phyloP scores from a whole-genome alignment of 2,797 vertebrate species.

The Adrianichthys oophorus region DNA sequence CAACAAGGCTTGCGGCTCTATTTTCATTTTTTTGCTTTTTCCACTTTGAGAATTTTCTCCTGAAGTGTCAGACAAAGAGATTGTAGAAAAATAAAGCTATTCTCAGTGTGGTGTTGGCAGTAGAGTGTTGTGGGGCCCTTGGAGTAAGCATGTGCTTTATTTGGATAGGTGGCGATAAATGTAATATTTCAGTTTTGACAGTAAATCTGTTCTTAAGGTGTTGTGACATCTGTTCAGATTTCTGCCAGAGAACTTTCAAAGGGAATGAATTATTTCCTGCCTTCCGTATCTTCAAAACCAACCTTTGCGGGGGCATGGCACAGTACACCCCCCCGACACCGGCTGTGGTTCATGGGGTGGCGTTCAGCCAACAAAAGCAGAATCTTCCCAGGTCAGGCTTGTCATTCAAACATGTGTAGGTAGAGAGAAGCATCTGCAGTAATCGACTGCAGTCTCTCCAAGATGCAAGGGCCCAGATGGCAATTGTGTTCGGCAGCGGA shows the following conservation, averaged over 20 bases:
- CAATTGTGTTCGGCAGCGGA: slow-evolving; percentile 26
- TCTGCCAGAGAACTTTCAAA: slow-evolving; percentile 62
- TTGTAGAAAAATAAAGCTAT: slow-evolving; percentile 39
- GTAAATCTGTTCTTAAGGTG: slow-evolving; percentile 66
- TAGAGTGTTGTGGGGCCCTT: neutral
- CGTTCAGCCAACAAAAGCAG: slow-evolving; percentile 59
- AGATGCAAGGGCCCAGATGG: slow-evolving; percentile 52
- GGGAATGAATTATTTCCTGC: slow-evolving; percentile 58
- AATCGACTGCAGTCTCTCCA: slow-evolving; percentile 3
- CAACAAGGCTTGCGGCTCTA: too few relatives aligned
- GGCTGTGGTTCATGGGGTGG: slow-evolving; percentile 53
- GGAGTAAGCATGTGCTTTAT: slow-evolving; percentile 40
- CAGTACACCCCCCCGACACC: slow-evolving; percentile 12
- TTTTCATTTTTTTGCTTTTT: too few relatives aligned
- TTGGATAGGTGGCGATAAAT: slow-evolving; percentile 56
- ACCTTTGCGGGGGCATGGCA: slow-evolving; percentile 58
- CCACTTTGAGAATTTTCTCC: too few relatives aligned
- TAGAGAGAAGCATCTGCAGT: slow-evolving; percentile 45
- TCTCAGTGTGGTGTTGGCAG: slow-evolving; percentile 26
- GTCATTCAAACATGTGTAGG: slow-evolving; percentile 43
- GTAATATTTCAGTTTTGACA: slow-evolving; percentile 65
- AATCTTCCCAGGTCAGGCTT: slow-evolving; percentile 47
- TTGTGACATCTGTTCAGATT: slow-evolving; percentile 59
- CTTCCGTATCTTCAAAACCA: slow-evolving; percentile 48
- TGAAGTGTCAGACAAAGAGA: neutral